Base-by-base conservation (phyloP, 1,140 invertebrate species). In the Lethrus apterus region DNA sequence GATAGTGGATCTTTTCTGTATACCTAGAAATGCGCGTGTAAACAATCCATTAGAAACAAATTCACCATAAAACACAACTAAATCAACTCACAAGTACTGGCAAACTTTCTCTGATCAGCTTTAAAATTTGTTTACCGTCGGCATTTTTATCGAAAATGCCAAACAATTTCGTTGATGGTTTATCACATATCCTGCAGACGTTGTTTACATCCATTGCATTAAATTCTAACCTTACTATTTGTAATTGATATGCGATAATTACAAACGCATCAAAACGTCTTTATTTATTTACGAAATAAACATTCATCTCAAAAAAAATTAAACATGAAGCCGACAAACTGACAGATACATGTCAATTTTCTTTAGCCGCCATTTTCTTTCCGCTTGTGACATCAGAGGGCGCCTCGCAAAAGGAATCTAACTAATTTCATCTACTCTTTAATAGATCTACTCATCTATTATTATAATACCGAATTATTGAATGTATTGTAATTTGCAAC, bases 1-100 rank as follows among this genome's bases (percentile, higher is more conserved):
- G 63, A 62, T 24, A 65, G 40, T 17, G 62, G 64, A 52, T 67
- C 64, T 33, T 59, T 56, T 54, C 57, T 55, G 47, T 65, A 64
- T 20, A 67, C 58, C 64, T 67, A 36, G 8, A 63, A 56, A 52
- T 23, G 10, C 10, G 13, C 14, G 15, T 13, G 17, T 24, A n/a
- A n/a, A n/a, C n/a, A n/a, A n/a, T n/a, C n/a, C n/a, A n/a, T n/a
- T n/a, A n/a, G n/a, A n/a, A n/a, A 40, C 21, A 34, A 18, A 45
- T 30, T 14, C n/a, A 51, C 20, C 36, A 36, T 43, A 49, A 46
- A 42, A 44, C 46, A 46, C 20, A 26, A 21, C 18, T 36, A 35
- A 10, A 35, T 40, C 13, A 26, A 65, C 62, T 67, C 52, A 67
- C 64, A 32, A 63, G 44, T 19, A 65, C 53, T 13, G 57, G 62